Percentiles rank a stretch among this genome's conserved stretches.
phyloP scores from a whole-genome alignment of 2,113 vertebrate genomes.

The Grammomys surdaster region DNA sequence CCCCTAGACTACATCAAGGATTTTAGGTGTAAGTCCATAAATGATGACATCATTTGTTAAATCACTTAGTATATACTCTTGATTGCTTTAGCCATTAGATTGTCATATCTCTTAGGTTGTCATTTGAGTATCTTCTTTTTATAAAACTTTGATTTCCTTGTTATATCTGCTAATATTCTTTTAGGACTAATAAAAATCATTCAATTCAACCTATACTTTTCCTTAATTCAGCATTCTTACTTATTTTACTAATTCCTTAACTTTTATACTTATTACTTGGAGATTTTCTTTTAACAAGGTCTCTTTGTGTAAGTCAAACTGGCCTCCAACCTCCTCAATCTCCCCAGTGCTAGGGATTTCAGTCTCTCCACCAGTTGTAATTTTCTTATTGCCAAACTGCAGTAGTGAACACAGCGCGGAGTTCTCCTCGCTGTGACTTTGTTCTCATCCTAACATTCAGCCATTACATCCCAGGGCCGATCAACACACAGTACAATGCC shows the following conservation, averaged over 20 bases:
- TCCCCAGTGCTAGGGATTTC: neutral
- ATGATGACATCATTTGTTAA: conserved; percentile 9
- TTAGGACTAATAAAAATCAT: neutral
- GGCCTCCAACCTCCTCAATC: neutral
- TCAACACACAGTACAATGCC: neutral
- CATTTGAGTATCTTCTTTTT: neutral
- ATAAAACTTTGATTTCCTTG: neutral
- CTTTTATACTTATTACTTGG: conserved; percentile 30
- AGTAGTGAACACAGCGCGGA: neutral
- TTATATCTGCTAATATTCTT: neutral
- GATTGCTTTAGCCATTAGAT: neutral
- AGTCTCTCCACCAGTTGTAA: neutral
- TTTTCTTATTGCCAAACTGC: neutral
- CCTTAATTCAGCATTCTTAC: neutral
- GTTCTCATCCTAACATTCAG: neutral
- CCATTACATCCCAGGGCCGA: neutral
- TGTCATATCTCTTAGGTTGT: neutral
- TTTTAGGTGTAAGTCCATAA: neutral
- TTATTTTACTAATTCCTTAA: neutral
- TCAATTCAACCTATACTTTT: neutral
- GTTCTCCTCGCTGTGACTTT: neutral
- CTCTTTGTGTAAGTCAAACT: neutral
- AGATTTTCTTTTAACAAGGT: neutral
- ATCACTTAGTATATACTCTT: neutral
- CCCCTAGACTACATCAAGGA: neutral